Percentiles rank a stretch among this genome's conserved stretches.
Conservation (phyloP, 1,140 invertebrate genomes). For the Eueides isabella region DNA sequence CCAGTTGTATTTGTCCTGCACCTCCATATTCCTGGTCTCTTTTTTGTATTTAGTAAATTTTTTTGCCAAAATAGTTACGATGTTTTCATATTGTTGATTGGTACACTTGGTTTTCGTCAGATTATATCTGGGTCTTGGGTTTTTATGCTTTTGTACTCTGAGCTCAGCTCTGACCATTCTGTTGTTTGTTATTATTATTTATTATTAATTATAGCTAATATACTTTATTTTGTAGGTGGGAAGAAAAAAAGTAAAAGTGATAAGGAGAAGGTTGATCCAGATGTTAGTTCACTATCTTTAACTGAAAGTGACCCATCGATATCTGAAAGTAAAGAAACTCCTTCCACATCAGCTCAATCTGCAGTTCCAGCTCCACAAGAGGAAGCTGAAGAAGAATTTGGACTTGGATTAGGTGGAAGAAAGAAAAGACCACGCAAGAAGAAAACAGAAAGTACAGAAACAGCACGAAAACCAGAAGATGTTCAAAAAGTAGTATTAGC, state of each 20-base stretch:
- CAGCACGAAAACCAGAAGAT: neutral
- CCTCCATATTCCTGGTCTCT: too few species aligned
- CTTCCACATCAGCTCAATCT: constrained; percentile 1
- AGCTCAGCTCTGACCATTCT: too few species aligned
- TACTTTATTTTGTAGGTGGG: constrained; percentile 38
- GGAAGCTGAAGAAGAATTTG: constrained; percentile 41
- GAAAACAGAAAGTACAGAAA: constrained; percentile 36
- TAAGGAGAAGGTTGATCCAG: constrained; percentile 1
- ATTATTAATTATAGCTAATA: too few species aligned
- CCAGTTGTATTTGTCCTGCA: too few species aligned
- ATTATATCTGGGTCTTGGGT: too few species aligned
- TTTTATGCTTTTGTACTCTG: too few species aligned
- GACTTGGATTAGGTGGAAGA: constrained; percentile 41
- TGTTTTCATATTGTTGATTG: too few species aligned
- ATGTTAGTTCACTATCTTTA: constrained; percentile 15
- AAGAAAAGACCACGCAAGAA: constrained; percentile 53
- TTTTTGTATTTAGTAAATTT: too few species aligned
- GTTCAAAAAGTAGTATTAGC: neutral
- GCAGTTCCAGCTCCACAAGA: constrained; percentile 8
- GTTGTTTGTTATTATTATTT: too few species aligned
- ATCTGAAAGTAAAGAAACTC: constrained; percentile 20
- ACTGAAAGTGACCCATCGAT: constrained; percentile 35
- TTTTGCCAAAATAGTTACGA: too few species aligned
- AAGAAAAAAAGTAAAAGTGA: constrained; percentile 57
- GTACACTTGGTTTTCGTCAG: too few species aligned